Base-by-base conservation (phyloP, 2,888 invertebrate species). In the Cantharis flavilabris region DNA sequence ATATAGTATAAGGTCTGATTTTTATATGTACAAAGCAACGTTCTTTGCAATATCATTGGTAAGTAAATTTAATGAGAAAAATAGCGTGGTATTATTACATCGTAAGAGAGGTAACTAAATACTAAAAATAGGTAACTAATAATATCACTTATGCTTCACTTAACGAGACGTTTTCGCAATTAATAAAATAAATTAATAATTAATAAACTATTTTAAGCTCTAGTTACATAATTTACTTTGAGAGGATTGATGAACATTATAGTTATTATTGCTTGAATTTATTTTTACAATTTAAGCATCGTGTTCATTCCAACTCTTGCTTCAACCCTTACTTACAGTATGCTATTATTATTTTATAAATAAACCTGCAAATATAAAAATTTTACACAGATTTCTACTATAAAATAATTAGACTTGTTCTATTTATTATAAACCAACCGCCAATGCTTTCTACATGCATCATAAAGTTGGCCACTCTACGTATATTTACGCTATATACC, bases 361-460 rank as follows among this genome's bases (percentile, higher is more conserved):
- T 49, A 49, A 49, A n/a, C 4, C n/a, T 1, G 1, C 4, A n/a
- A 49, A 7, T n/a, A n/a, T 5, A 9, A 9, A 26, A 26, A 2
- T 33, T 33, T 33, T 13, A 33, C 33, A 33, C n/a, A 4, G 13
- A 33, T 33, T 33, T 33, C n/a, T 49, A 49, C n/a, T 49, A 13
- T 49, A 49, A 49, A 49, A 49, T 49, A 49, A 49, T 49, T 49
- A 49, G 2, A 49, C 49, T 49, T 49, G 7, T 49, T n/a, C 49
- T 5, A 23, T 67, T 23, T 67, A 67, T 67, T 23, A 67, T 26
- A 67, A 10, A 11, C n/a, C n/a, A 67, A 26, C 13, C 7, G 26
- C 65, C 65, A 67, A 67, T 67, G n/a, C n/a, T 67, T 67, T 67
- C 23, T 67, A 26, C 65, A 67, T 67, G 20, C 20, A 67, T 67